Evolutionary conservation across 2,113 vertebrate species (phyloP).

Genomic region (Vombatus ursinus): DNA sequence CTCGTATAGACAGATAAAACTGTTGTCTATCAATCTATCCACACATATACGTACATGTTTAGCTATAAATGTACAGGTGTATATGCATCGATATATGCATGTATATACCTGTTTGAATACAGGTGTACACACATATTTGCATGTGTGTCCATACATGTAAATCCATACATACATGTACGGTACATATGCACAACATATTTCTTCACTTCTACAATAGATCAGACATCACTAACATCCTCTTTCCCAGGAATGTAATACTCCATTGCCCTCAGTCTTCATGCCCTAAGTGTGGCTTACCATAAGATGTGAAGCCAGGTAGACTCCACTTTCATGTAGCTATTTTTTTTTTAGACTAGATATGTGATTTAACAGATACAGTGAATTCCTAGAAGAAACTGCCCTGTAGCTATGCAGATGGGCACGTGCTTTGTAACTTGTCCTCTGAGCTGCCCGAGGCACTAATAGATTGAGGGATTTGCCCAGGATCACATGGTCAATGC

Average conservation of each 20-base stretch:
- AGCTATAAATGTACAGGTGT: neutral
- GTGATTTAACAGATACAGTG: neutral
- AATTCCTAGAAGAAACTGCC: neutral
- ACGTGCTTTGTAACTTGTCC: neutral
- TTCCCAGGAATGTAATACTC: constrained; percentile 18
- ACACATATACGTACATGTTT: neutral
- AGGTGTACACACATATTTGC: no score
- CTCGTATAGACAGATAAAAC: neutral
- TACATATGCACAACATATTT: neutral
- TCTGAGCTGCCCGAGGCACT: neutral
- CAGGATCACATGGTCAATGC: neutral
- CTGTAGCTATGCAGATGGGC: neutral
- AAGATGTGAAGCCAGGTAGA: constrained; percentile 37
- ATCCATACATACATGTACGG: neutral
- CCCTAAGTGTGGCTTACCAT: neutral
- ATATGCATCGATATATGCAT: neutral
- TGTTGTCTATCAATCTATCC: neutral
- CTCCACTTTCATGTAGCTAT: neutral
- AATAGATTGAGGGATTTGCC: neutral
- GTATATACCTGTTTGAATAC: no score
- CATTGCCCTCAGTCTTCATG: neutral
- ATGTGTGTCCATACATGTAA: no score
- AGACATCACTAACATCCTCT: constrained; percentile 1
- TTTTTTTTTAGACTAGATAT: neutral
- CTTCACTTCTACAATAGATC: neutral